phyloP scores from a whole-genome alignment of 2,888 invertebrate genomes.

The Macaria liturata region DNA sequence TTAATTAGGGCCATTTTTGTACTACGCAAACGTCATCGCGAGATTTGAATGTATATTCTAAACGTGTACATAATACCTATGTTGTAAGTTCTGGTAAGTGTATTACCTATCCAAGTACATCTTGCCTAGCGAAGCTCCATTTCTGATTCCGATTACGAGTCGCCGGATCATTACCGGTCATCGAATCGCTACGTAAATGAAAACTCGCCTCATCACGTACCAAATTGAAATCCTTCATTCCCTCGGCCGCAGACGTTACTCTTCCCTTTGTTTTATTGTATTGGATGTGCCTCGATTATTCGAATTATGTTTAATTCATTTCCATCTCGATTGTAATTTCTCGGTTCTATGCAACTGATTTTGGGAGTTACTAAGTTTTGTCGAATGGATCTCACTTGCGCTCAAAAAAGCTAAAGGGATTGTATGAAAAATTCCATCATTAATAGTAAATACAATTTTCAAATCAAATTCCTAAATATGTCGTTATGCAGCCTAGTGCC shows the following conservation, averaged over 20 bases:
- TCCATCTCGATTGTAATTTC: conserved; percentile 73
- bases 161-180: conserved; percentile 53
- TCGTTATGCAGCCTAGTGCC: too few species aligned
- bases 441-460: too few species aligned
- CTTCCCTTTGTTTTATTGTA: conserved; percentile 79
- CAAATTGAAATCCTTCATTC: conserved; percentile 81
- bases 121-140: conserved; percentile 9
- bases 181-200: conserved; percentile 70
- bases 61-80: too few species aligned
- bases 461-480: too few species aligned
- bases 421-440: too few species aligned
- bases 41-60: too few species aligned
- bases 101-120: background rate
- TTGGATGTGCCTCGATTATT: conserved; percentile 77
- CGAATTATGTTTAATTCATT: conserved; percentile 82
- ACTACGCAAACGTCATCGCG: too few species aligned
- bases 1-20: too few species aligned
- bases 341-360: conserved; percentile 51
- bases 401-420: too few species aligned
- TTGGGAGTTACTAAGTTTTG: conserved; percentile 39
- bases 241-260: conserved; percentile 69
- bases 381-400: conserved; percentile 30
- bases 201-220: conserved; percentile 82
- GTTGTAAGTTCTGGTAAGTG: too few species aligned
- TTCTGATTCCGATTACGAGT: conserved; percentile 37